Evolutionary conservation across 2,797 vertebrate species (phyloP).

Genomic region (Hemitrygon akajei): DNA sequence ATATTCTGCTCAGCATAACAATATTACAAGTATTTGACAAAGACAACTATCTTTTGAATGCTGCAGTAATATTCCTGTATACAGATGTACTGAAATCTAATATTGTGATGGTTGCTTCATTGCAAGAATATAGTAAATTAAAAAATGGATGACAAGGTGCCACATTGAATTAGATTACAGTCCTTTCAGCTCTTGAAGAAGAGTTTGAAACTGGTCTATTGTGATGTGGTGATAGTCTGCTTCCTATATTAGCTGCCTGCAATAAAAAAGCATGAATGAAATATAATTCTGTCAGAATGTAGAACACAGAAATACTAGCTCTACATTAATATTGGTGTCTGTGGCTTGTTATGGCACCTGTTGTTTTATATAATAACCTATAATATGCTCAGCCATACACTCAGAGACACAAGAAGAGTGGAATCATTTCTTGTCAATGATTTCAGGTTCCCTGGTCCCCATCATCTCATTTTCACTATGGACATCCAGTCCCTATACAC

Average conservation of each 20-base stretch:
- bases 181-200: neutral
- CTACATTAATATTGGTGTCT: neutral
- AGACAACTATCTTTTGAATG: neutral
- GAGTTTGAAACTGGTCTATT: neutral
- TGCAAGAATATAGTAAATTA: neutral
- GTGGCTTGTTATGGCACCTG: neutral
- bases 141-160: neutral
- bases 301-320: neutral
- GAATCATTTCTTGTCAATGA: too few species aligned
- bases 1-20: neutral
- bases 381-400: neutral
- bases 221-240: neutral
- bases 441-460: too few species aligned
- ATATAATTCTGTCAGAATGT: neutral
- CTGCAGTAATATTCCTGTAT: neutral
- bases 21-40: neutral
- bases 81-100: neutral
- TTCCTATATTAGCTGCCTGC: neutral
- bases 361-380: neutral
- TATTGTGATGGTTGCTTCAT: neutral
- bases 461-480: too few species aligned
- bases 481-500: too few species aligned
- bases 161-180: neutral
- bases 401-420: too few species aligned
- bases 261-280: neutral